Percentiles rank a stretch among this genome's conserved stretches.
Evolutionary conservation across 2,113 vertebrate genomes (phyloP).

Genomic region (Haemorhous mexicanus): DNA sequence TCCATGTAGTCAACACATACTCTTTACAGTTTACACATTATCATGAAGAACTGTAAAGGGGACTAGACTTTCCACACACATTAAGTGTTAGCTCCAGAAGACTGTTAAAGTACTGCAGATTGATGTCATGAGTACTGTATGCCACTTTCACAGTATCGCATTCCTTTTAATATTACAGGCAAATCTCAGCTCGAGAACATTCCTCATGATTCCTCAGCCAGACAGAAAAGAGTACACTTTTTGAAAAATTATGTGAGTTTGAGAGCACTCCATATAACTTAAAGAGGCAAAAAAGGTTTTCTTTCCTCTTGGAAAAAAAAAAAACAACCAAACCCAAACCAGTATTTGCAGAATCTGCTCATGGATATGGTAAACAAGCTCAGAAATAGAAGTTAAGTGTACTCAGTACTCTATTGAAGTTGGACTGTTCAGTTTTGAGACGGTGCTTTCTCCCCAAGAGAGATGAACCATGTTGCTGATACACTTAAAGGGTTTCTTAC

Average conservation of each 20-base stretch:
- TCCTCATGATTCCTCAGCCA: background rate
- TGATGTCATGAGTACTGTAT: background rate
- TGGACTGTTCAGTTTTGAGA: background rate
- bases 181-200: background rate
- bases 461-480: background rate
- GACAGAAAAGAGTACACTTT: background rate
- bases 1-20: rapidly evolving
- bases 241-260: background rate
- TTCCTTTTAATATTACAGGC: background rate
- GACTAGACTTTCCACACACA: background rate
- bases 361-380: background rate
- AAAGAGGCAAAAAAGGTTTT: background rate
- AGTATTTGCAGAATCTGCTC: background rate
- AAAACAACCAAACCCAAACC: background rate
- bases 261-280: background rate
- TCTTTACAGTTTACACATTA: background rate
- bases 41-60: background rate
- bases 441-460: background rate
- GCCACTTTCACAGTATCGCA: background rate
- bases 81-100: background rate
- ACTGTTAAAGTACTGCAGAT: background rate
- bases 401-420: background rate
- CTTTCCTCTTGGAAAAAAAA: background rate
- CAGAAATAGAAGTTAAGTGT: background rate
- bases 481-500: background rate